Evolutionary conservation across 2,797 vertebrate species (phyloP).

Genomic region (Loris lydekkerianus): DNA sequence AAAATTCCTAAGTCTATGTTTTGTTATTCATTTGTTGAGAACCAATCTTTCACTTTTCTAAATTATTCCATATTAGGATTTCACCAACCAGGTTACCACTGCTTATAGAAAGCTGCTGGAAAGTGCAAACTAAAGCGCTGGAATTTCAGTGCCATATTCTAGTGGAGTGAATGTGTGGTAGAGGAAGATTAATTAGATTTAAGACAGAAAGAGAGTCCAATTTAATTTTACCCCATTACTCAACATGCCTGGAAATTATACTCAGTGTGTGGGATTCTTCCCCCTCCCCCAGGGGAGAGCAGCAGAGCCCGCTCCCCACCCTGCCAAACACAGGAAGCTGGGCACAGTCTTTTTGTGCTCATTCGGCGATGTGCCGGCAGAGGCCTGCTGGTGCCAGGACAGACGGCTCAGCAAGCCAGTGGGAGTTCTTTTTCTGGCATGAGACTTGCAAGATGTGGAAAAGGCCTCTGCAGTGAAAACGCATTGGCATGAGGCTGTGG

Average conservation of each 20-base stretch:
- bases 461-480: constrained; percentile 17
- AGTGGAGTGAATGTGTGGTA: constrained; percentile 57
- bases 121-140: constrained; percentile 66
- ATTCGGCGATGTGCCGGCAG: background rate
- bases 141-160: constrained; percentile 77
- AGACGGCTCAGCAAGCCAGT: constrained; percentile 29
- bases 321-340: background rate
- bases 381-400: constrained; percentile 56
- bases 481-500: background rate
- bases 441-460: constrained; percentile 59
- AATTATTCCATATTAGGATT: constrained; percentile 79
- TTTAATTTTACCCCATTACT: constrained; percentile 78
- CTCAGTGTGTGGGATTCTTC: constrained; percentile 78
- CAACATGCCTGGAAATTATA: constrained; percentile 76
- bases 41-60: constrained; percentile 52
- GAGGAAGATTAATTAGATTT: constrained; percentile 81
- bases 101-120: constrained; percentile 71
- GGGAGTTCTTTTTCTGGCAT: constrained; percentile 44
- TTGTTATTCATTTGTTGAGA: constrained; percentile 52
- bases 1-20: constrained; percentile 40
- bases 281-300: constrained; percentile 8
- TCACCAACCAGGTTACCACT: constrained; percentile 64
- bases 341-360: background rate
- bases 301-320: constrained; percentile 25
- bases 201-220: constrained; percentile 75